These are phyloP conservation scores for Tachycineta bicolor DNA, from an alignment of 2,113 vertebrate species.

Conservation along the genomic window DNA sequence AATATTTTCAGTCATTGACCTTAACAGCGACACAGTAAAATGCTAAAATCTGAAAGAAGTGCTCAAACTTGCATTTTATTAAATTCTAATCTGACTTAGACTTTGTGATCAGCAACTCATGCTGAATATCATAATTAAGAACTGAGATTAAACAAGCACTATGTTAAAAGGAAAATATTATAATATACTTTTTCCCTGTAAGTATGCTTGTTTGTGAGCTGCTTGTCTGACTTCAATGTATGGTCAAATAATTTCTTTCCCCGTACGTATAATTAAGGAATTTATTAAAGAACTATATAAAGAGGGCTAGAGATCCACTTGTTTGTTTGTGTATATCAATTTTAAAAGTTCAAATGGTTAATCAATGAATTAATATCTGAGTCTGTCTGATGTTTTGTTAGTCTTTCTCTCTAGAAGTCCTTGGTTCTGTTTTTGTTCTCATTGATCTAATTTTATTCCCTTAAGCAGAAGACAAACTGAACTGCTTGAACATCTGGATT, in stretches of 20 bases:
- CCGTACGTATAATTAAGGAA: not conserved
- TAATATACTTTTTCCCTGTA: not conserved
- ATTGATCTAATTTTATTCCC: not conserved
- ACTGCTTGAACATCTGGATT: not conserved
- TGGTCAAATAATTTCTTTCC: not conserved
- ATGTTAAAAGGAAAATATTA: not conserved
- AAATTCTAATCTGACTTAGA: not conserved
- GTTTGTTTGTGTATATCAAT: not conserved
- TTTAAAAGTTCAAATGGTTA: not conserved
- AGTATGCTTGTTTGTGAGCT: not conserved
- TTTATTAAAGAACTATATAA: not conserved
- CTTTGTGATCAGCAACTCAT: not conserved
- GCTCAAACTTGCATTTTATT: not conserved
- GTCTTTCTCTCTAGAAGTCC: not conserved
- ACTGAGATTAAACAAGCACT: not conserved
- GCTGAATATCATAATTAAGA: not conserved
- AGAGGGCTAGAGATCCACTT: not conserved
- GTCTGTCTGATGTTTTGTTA: not conserved
- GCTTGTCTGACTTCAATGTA: not conserved
- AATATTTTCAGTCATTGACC: not conserved
- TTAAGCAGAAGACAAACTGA: not conserved
- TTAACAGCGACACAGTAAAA: not conserved
- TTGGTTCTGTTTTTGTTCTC: not conserved
- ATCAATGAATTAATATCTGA: not conserved
- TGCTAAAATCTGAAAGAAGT: not conserved